Base-by-base conservation (phyloP, 2,888 invertebrate genomes). In the Xestia ashworthii region DNA sequence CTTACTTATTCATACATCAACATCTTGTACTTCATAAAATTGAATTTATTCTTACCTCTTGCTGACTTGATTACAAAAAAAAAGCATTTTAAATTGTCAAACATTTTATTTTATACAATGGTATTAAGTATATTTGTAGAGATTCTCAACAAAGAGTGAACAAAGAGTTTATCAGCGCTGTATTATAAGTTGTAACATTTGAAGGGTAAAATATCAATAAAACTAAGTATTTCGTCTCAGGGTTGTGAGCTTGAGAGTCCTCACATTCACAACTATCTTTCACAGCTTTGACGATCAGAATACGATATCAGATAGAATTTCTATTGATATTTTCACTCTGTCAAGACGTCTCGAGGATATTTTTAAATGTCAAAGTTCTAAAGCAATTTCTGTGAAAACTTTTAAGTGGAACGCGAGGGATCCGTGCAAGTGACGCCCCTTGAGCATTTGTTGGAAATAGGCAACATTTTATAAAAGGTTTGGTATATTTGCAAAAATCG, bases 331-430 rank as follows among this genome's bases (percentile, higher is more conserved):
- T 85, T 83, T 85, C 79, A 46, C 71, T 78, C 81, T 78, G 70
- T 71, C 76, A 68, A 80, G 74, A 81, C 55, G n/a, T 74, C 74
- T 53, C 69, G 78, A 78, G 78, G 80, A 81, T 83, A 87, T 85
- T 89, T 86, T 85, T 76, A 83, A 87, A 87, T 85, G 82, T 84
- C 86, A 76, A 84, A 88, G 86, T 87, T 88, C 79, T 80, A 71
- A 85, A 87, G 86, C 78, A 84, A 88, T 88, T 84, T 89, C 82
- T 74, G 72, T 67, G 65, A 46, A 87, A 88, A 88, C 80, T 87
- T 88, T 87, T 89, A 84, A 88, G 84, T 87, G 89, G 81, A 71
- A 78, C 81, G 80, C 82, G 87, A 87, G 85, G 82, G 75, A 82
- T 76, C 73, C 78, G 76, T 89, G 81, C 83, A 75, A 88, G 87